A percentile compares a stretch with the other conserved stretches of the same genome.
Conservation (phyloP, 2,113 vertebrate genomes). For the Ranitomeya imitator region DNA sequence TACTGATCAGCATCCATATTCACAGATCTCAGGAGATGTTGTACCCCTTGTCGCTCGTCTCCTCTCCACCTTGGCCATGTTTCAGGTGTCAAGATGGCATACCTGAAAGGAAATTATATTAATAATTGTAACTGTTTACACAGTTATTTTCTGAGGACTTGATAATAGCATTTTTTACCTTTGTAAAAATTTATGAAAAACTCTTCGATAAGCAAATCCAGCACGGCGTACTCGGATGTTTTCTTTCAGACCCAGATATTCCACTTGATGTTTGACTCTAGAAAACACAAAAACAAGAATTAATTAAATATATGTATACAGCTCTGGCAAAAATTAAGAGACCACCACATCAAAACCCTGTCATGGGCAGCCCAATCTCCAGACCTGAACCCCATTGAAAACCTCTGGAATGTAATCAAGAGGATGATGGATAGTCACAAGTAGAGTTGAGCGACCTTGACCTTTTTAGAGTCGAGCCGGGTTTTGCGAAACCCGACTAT, state of each 20-base stretch:
- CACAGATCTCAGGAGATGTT: slow-evolving; percentile 87
- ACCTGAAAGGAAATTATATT: slow-evolving; percentile 70
- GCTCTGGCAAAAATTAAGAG: no score
- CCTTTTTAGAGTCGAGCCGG: no score
- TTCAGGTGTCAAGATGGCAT: slow-evolving; percentile 89
- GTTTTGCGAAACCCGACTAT: no score
- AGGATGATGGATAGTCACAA: no score
- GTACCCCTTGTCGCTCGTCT: slow-evolving; percentile 87
- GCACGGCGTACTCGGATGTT: slow-evolving; percentile 92
- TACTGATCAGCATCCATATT: slow-evolving; percentile 96
- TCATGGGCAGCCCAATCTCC: no score
- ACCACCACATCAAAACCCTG: no score
- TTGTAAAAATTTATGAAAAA: slow-evolving; percentile 90
- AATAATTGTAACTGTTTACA: no score
- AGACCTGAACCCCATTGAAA: no score
- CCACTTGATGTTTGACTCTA: slow-evolving; percentile 92
- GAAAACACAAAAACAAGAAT: fast-evolving
- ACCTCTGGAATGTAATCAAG: no score
- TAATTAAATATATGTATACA: no score
- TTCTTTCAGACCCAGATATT: slow-evolving; percentile 92
- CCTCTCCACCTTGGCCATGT: slow-evolving; percentile 89
- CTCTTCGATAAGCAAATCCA: slow-evolving; percentile 88
- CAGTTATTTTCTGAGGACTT: neutral
- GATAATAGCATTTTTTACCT: slow-evolving; percentile 73
- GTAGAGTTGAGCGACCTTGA: no score